Percentiles rank a stretch among this genome's conserved stretches.
Conservation (phyloP, 2,888 invertebrate genomes). For the Oscheius sp. region DNA sequence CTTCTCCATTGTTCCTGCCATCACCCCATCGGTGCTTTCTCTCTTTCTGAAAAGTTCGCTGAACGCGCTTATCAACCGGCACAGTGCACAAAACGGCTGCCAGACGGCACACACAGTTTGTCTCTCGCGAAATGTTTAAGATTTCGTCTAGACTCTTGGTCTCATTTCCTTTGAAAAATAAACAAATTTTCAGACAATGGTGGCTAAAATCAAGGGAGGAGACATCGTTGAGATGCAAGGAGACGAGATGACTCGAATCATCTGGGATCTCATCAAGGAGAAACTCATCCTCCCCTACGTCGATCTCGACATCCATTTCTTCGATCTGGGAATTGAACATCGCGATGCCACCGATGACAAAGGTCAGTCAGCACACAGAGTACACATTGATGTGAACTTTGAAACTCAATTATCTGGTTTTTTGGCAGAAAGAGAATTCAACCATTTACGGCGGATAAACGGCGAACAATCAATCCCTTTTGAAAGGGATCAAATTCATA, state of each 20-base stretch:
- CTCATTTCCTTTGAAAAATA: background rate
- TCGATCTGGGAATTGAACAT: constrained; percentile 92
- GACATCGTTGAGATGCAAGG: constrained; percentile 74
- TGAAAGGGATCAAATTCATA: too few relatives aligned
- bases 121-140: too few relatives aligned
- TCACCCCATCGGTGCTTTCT: too few relatives aligned
- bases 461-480: too few relatives aligned
- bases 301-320: constrained; percentile 90
- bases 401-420: too few relatives aligned
- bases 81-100: constrained; percentile 1
- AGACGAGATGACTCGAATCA: constrained; percentile 78
- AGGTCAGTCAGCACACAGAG: constrained; percentile 70
- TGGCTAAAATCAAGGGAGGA: constrained; percentile 65
- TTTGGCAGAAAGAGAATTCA: background rate
- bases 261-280: constrained; percentile 97
- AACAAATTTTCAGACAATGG: constrained; percentile 19
- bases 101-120: background rate
- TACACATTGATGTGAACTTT: too few relatives aligned
- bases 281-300: constrained; percentile 94
- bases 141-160: too few relatives aligned
- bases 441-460: too few relatives aligned
- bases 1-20: background rate
- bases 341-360: constrained; percentile 92
- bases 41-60: background rate
- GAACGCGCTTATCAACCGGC: constrained; percentile 11